Conservation (phyloP, 2,113 vertebrate species). For the Platycercus adscitus region DNA sequence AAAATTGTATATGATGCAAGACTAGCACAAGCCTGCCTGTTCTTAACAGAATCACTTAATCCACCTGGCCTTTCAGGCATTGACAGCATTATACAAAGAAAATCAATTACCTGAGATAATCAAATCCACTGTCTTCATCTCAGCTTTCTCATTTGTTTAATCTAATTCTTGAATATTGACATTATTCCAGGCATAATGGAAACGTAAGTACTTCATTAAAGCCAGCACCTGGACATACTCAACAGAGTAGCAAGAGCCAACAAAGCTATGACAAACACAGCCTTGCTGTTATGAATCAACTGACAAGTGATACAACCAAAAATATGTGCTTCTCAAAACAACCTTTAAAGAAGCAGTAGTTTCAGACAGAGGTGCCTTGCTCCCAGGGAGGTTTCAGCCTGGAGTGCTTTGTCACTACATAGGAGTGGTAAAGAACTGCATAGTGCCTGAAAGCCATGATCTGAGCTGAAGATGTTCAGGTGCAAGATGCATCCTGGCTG, state of each 20-base stretch:
- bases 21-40: neutral
- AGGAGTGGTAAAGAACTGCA: neutral
- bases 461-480: neutral
- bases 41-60: neutral
- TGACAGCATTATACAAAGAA: slow-evolving; percentile 1
- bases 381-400: neutral
- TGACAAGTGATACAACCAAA: neutral
- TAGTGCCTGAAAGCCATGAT: neutral
- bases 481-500: neutral
- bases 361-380: neutral
- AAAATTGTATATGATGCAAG: neutral
- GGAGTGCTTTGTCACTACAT: neutral
- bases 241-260: neutral
- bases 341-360: neutral
- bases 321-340: slow-evolving; percentile 2
- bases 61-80: neutral
- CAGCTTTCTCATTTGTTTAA: slow-evolving; percentile 14
- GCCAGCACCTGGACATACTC: neutral
- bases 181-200: slow-evolving; percentile 1
- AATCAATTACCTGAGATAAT: neutral
- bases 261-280: neutral
- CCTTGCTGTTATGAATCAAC: neutral
- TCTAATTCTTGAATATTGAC: slow-evolving; percentile 8
- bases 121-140: neutral
- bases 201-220: slow-evolving; percentile 13